A percentile compares a stretch with the other conserved stretches of the same genome.
These are phyloP conservation scores for Nycteola revayana DNA, from an alignment of 2,888 invertebrate genomes.

Conservation along the genomic window DNA sequence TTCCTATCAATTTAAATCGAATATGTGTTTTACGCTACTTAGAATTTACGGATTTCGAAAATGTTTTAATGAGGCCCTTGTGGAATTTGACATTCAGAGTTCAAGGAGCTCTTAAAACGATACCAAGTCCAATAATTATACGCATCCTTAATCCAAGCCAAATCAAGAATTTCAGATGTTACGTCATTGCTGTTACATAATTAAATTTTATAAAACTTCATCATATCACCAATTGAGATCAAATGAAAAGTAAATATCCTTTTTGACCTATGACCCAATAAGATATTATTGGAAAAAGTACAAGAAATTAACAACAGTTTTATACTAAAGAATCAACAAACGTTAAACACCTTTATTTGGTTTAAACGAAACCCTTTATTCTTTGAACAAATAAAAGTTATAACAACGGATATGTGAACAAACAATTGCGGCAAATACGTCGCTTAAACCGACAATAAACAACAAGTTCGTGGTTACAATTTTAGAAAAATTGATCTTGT, in stretches of 20 bases:
- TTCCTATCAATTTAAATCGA: slow-evolving; percentile 16
- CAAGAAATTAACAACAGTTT: too few species aligned
- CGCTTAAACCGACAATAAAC: too few species aligned
- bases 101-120: slow-evolving; percentile 33
- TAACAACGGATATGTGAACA: slow-evolving; percentile 55
- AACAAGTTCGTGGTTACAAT: too few species aligned
- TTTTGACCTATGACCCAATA: too few species aligned
- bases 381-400: slow-evolving; percentile 62
- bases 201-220: too few species aligned
- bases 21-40: slow-evolving; percentile 28
- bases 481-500: too few species aligned
- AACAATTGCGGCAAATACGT: slow-evolving; percentile 37
- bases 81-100: slow-evolving; percentile 29
- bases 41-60: slow-evolving; percentile 25
- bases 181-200: too few species aligned
- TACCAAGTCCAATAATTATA: slow-evolving; percentile 35
- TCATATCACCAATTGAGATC: too few species aligned
- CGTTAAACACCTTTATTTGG: slow-evolving; percentile 29
- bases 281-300: too few species aligned
- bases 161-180: slow-evolving; percentile 18
- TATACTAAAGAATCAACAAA: too few species aligned
- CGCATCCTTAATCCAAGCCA: slow-evolving; percentile 27
- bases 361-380: slow-evolving; percentile 56
- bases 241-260: too few species aligned
- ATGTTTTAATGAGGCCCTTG: slow-evolving; percentile 40